A percentile compares a stretch with the other conserved stretches of the same genome.
These are phyloP conservation scores for Micrasema longulum DNA, from an alignment of 1,140 invertebrate species.

Conservation along the genomic window DNA sequence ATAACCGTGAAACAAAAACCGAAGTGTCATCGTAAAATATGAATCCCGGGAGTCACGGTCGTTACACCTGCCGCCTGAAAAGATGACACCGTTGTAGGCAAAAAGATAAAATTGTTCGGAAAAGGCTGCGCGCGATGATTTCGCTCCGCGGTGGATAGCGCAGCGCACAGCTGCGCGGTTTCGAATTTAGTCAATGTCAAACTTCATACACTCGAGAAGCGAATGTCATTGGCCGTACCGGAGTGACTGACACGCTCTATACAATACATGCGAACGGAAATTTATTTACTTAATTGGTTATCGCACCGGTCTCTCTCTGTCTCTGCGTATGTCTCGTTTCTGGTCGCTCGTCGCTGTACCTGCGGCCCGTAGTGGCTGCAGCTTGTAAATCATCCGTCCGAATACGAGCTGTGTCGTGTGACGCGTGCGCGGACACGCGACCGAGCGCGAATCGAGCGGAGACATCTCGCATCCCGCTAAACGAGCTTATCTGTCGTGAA, in stretches of 20 bases:
- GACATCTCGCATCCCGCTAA: not conserved
- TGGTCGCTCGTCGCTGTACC: not conserved
- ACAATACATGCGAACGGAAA: slow-evolving; percentile 19
- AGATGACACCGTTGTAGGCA: slow-evolving; percentile 26
- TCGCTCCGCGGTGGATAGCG: not conserved
- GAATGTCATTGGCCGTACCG: slow-evolving; percentile 39
- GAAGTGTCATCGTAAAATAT: slow-evolving; percentile 30
- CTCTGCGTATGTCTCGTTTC: not conserved
- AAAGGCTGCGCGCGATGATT: slow-evolving; percentile 18
- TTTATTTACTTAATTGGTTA: slow-evolving; percentile 41
- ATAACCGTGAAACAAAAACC: slow-evolving; percentile 24
- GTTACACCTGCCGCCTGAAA: slow-evolving; percentile 28
- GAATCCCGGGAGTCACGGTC: slow-evolving; percentile 19
- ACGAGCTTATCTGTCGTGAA: not conserved
- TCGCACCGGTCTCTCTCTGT: slow-evolving; percentile 27
- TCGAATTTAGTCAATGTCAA: slow-evolving; percentile 45
- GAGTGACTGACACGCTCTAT: slow-evolving; percentile 32
- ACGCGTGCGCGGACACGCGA: slow-evolving; percentile 19
- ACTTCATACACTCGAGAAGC: slow-evolving; percentile 13
- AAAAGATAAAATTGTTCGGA: slow-evolving; percentile 22
- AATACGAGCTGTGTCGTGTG: slow-evolving; percentile 10
- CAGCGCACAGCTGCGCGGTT: slow-evolving; percentile 27
- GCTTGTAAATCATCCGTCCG: slow-evolving; percentile 22
- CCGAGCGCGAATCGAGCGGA: not conserved
- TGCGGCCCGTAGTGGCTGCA: not conserved